Conservation (phyloP, 2,797 vertebrate species). For the Enteromius fasciolatus region DNA sequence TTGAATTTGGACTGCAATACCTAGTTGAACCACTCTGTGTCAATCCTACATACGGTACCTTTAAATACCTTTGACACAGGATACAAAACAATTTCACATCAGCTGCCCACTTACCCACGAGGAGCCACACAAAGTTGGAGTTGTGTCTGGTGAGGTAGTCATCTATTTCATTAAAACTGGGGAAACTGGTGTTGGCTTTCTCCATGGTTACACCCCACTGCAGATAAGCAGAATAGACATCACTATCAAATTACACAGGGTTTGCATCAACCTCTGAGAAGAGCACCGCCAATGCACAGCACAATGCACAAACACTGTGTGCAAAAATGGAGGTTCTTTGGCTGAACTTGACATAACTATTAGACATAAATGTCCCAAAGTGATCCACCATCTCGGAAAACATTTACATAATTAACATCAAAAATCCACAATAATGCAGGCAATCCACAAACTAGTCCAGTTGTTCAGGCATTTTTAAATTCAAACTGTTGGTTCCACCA, state of each 20-base stretch:
- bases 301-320: neutral
- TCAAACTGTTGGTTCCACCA: neutral
- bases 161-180: conserved; percentile 87
- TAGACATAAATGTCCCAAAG: neutral
- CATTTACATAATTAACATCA: neutral
- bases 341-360: neutral
- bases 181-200: conserved; percentile 89
- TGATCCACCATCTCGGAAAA: neutral
- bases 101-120: conserved; percentile 87
- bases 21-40: too few relatives aligned
- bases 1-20: too few relatives aligned
- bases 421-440: neutral
- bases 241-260: conserved; percentile 9
- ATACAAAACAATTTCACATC: too few relatives aligned
- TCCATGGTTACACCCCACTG: conserved; percentile 82
- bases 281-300: neutral
- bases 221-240: conserved; percentile 47
- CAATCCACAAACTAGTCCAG: neutral
- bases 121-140: conserved; percentile 97
- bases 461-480: neutral
- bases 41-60: too few relatives aligned
- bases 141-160: conserved; percentile 90
- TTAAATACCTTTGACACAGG: too few relatives aligned
- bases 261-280: neutral
- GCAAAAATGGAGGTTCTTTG: neutral